Base-by-base conservation (phyloP, 2,113 vertebrate genomes). In the Solea senegalensis region DNA sequence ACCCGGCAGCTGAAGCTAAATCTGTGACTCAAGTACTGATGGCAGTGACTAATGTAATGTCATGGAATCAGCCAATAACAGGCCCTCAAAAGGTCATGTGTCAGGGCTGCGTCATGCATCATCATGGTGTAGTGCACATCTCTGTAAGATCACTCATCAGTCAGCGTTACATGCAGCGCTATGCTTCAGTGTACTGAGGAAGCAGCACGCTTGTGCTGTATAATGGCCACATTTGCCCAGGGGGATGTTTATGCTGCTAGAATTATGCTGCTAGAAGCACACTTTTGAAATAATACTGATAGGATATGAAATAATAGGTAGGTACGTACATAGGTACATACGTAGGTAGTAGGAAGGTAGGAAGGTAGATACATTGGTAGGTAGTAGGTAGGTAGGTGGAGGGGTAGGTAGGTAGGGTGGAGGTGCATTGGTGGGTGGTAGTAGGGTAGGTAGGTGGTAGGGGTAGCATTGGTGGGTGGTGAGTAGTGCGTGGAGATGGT, bases 111-210 rank as follows among this genome's bases (percentile, higher is more conserved):
- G 14, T 51, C 66, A 62, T 51, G 50, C 41, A 34, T 51, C 28
- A 53, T 53, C 69, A 51, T 34, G 14, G 9, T 67, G 70, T 21
- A 62, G 51, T 76, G 10, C 15, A 56, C 40, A 62, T 26, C 21
- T 71, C 44, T 60, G 3, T 54, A n/a, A 61, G 40, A 45, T n/a
- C 56, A 65, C 44, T 70, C 51, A 54, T 56, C 55, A 14, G 55
- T 14, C 41, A 63, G 2, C 9, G 16, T 21, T 46, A 52, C 14
- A 14, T n/a, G 34, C 34, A 34, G 34, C 34, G 0, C 5, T 34
- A 52, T 27, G 45, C 41, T 43, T 50, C 26, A 61, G 2, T 26
- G 11, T 21, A n/a, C 4, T 44, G 43, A 57, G 43, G 39, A 11
- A 43, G 2, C 14, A 6, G 4, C 26, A 15, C n/a, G 39, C 9